Evolutionary conservation across 2,888 invertebrate species (phyloP).

Genomic region (Miltochrista miniata): DNA sequence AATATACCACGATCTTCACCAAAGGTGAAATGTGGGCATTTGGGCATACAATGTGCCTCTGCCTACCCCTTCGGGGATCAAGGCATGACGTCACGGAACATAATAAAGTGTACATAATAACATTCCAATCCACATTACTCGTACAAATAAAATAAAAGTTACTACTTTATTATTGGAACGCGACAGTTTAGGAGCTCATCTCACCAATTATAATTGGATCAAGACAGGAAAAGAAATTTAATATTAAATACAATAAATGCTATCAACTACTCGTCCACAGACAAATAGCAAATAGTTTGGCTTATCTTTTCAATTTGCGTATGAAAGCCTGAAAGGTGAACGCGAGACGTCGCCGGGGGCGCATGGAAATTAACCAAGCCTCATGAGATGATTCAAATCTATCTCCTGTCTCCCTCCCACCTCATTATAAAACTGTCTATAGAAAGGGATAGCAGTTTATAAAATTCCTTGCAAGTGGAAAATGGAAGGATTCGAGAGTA

Average conservation of each 20-base stretch:
- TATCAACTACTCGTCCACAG: background rate
- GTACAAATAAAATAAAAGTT: background rate
- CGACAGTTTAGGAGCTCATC: background rate
- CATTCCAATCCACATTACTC: no score
- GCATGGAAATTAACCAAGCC: conserved; percentile 75
- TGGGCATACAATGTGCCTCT: no score
- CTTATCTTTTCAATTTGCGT: conserved; percentile 72
- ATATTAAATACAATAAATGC: conserved; percentile 18
- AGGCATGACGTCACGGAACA: no score
- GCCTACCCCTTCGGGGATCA: no score
- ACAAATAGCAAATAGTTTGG: conserved; percentile 54
- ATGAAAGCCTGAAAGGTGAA: conserved; percentile 72
- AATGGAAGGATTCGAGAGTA: conserved; percentile 81
- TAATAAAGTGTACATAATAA: no score
- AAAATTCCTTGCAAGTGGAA: conserved; percentile 72
- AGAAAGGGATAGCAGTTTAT: conserved; percentile 63
- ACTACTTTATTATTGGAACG: background rate
- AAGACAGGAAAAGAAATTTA: conserved; percentile 17
- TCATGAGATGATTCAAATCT: conserved; percentile 66
- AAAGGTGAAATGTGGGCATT: no score
- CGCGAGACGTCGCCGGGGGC: conserved; percentile 67
- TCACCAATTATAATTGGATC: background rate
- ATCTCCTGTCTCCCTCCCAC: conserved; percentile 49
- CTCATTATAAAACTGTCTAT: conserved; percentile 31
- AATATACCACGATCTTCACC: no score